Evolutionary conservation across 2,888 invertebrate species (phyloP).

Genomic region (Amblyteles armatorius): DNA sequence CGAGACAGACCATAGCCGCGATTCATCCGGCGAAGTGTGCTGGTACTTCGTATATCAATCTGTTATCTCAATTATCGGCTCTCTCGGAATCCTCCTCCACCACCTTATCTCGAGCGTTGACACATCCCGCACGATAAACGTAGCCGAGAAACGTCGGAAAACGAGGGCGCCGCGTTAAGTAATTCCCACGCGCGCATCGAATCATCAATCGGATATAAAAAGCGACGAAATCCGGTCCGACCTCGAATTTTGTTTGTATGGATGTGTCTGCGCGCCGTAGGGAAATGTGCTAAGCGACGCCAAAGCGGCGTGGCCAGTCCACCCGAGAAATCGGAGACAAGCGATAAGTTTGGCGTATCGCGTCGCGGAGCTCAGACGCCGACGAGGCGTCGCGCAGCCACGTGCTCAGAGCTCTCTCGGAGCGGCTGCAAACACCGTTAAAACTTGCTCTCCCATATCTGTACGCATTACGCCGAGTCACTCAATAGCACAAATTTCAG

Average conservation of each 20-base stretch:
- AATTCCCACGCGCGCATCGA: constrained; percentile 43
- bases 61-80: constrained; percentile 15
- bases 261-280: background rate
- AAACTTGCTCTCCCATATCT: constrained; percentile 63
- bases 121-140: constrained; percentile 34
- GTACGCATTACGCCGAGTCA: constrained; percentile 33
- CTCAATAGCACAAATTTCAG: too few relatives aligned
- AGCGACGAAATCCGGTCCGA: background rate
- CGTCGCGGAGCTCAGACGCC: constrained; percentile 13
- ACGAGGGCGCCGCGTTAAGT: constrained; percentile 29
- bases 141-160: constrained; percentile 12
- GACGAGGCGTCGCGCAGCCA: constrained; percentile 48
- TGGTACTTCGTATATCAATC: background rate
- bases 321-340: constrained; percentile 28
- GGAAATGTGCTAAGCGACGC: background rate
- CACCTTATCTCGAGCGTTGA: constrained; percentile 13
- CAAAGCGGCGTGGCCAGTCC: background rate
- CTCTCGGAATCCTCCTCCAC: constrained; percentile 29
- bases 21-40: background rate
- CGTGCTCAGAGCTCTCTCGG: constrained; percentile 54
- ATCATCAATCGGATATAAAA: background rate
- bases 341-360: constrained; percentile 59
- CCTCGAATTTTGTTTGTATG: background rate
- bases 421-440: constrained; percentile 64
- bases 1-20: constrained; percentile 4